Base-by-base conservation (phyloP, 2,113 vertebrate species). In the Jacana jacana region DNA sequence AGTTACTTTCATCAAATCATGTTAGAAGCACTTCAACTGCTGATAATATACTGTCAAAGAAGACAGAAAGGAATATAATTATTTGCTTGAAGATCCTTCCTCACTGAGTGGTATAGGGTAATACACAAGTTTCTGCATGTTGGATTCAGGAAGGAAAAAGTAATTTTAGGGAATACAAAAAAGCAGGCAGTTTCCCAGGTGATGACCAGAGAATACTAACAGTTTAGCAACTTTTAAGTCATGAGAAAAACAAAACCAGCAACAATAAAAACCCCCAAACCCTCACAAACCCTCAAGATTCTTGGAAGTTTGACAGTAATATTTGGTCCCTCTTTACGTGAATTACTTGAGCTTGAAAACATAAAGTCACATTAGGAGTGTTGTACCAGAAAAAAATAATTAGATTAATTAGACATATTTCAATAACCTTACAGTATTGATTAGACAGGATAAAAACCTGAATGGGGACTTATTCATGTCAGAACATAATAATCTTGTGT, bases 1-100 rank as follows among this genome's bases (percentile, higher is more conserved):
- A 86, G 24, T 69, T 73, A 52, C 68, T 85, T 94, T 88, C 44
- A 91, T 83, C 49, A 77, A 78, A 13, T 86, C 57, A 24, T 23
- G 14, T 40, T 84, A 83, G 49, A 94, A 93, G 27, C 9, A 46
- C 31, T 51, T 22, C 6, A 5, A 52, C 51, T 72, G 30, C 27
- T 84, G 75, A 77, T 75, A 88, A 76, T 72, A 86, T 9, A 28
- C 19, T 35, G 60, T 66, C 68, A 78, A 81, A 93, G 66, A 84
- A 72, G 42, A 68, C 39, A 92, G 49, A 89, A 91, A 61, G 35
- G 13, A 80, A 84, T 90, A 69, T 42, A 46, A 83, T 30, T 0
- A 52, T 73, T 88, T 89, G 7, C 52, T 60, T 95, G 19, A 87
- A 93, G 60, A 81, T 66, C 10, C 10, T 81, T 89, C 75, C 31